Base-by-base conservation (phyloP, 2,888 invertebrate species). In the Prosopocoilus inquinatus region DNA sequence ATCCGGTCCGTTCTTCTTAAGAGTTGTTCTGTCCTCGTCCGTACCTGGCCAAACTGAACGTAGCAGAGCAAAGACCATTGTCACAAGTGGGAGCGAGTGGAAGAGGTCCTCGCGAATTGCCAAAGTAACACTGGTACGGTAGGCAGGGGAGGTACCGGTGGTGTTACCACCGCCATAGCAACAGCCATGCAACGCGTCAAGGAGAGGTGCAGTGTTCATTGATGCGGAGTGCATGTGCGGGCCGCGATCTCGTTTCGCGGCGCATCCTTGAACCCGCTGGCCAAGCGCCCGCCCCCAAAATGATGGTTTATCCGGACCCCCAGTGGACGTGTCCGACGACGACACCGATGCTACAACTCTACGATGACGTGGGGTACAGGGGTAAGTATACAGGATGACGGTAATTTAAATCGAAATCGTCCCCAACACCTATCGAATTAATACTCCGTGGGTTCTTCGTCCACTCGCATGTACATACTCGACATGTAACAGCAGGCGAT, bases 261-360 rank as follows among this genome's bases (percentile, higher is more conserved):
- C 11, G 12, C 11, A 15, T 38, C 13, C 20, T 28, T 28, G 20
- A 28, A 28, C 20, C 20, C 20, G 38, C 9, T 49, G 12, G 9
- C 38, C 12, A 49, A 11, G 53, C 35, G 15, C 53, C 34, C 48
- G 43, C 47, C 28, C 45, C 35, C 39, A 55, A 70, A 66, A 77
- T 77, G 77, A 83, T 83, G 83, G 84, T 84, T 74, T 84, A 84
- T 77, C 84, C 84, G 68, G 84, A 84, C 78, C 80, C 83, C 69
- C 82, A 83, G 79, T 80, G 82, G 82, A 79, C 70, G 53, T 75
- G 75, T 63, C 71, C 75, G 50, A 71, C 74, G 47, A 82, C 83
- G 75, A 78, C 81, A 70, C 81, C 83, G 67, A 82, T 84, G 79
- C 80, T 84, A 70, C 83, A 84, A 75, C 82, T 84, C 76, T 84